phyloP scores from a whole-genome alignment of 2,113 vertebrate species.

The Nyctereutes procyonoides region DNA sequence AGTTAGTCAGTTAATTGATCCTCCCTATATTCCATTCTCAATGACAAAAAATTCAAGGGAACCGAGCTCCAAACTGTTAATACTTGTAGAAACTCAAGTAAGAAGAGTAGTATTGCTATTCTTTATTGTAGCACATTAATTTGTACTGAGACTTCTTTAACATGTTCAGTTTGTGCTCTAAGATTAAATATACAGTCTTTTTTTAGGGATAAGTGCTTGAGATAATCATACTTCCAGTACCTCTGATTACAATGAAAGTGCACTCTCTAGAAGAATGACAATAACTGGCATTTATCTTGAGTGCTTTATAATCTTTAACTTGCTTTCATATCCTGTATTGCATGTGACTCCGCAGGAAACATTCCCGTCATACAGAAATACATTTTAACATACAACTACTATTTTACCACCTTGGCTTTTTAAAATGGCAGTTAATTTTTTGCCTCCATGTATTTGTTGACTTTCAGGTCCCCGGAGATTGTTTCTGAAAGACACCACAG shows the following conservation, averaged over 20 bases:
- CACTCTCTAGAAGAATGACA: neutral
- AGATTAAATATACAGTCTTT: slow-evolving; percentile 27
- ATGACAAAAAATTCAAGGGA: neutral
- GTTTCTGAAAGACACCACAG: neutral
- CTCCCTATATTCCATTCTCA: neutral
- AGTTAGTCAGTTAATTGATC: neutral
- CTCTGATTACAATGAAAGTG: neutral
- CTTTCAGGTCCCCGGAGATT: neutral
- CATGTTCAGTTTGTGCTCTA: neutral
- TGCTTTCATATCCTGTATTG: slow-evolving; percentile 18
- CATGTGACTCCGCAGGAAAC: neutral
- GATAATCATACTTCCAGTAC: neutral
- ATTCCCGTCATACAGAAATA: neutral
- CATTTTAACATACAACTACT: neutral
- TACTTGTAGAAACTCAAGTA: neutral
- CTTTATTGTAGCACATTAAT: neutral
- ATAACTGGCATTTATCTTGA: neutral
- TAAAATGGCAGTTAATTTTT: slow-evolving; percentile 50
- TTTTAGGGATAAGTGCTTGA: neutral
- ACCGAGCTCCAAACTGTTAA: neutral
- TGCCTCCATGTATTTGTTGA: neutral
- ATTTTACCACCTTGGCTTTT: neutral
- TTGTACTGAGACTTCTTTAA: neutral
- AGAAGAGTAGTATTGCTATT: neutral
- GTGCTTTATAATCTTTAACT: slow-evolving; percentile 6